Percentiles rank a stretch among this genome's conserved stretches.
Conservation (phyloP, 2,888 invertebrate genomes). For the Schrankia costaestrigalis region DNA sequence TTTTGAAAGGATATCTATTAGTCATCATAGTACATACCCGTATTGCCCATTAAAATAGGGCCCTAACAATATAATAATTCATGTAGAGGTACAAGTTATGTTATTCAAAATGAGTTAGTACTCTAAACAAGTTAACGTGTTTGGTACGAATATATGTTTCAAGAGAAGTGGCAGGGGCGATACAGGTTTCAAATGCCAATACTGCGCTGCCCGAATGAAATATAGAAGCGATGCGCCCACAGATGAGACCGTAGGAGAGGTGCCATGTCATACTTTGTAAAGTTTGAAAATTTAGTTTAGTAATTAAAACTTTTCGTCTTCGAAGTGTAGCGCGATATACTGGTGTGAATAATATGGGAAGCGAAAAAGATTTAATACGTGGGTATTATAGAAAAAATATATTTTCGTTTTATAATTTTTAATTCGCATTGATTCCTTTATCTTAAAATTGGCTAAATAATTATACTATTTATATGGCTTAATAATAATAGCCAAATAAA, state of each 20-base stretch:
- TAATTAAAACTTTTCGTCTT: slow-evolving; percentile 10
- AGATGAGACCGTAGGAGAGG: slow-evolving; percentile 31
- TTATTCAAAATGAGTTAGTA: slow-evolving; percentile 29
- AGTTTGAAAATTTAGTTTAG: slow-evolving; percentile 4
- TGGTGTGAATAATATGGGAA: neutral
- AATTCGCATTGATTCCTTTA: no score
- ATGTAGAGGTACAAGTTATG: slow-evolving; percentile 11
- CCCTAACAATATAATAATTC: slow-evolving; percentile 3
- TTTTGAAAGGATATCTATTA: neutral
- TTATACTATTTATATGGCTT: no score
- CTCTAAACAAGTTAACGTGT: slow-evolving; percentile 36
- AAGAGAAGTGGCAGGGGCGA: slow-evolving; percentile 43
- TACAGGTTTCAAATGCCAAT: slow-evolving; percentile 66
- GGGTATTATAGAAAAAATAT: no score
- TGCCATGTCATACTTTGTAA: slow-evolving; percentile 9
- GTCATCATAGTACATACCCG: neutral
- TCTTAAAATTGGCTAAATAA: no score
- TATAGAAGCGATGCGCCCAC: slow-evolving; percentile 51
- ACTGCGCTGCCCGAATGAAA: slow-evolving; percentile 58
- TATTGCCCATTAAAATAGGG: neutral
- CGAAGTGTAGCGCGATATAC: neutral
- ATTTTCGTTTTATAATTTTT: no score
- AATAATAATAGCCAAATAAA: no score
- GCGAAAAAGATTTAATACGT: no score
- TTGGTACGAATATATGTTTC: slow-evolving; percentile 45